A percentile compares a stretch with the other conserved stretches of the same genome.
phyloP scores from a whole-genome alignment of 2,113 vertebrate genomes.

The Mionectes macconnelli region DNA sequence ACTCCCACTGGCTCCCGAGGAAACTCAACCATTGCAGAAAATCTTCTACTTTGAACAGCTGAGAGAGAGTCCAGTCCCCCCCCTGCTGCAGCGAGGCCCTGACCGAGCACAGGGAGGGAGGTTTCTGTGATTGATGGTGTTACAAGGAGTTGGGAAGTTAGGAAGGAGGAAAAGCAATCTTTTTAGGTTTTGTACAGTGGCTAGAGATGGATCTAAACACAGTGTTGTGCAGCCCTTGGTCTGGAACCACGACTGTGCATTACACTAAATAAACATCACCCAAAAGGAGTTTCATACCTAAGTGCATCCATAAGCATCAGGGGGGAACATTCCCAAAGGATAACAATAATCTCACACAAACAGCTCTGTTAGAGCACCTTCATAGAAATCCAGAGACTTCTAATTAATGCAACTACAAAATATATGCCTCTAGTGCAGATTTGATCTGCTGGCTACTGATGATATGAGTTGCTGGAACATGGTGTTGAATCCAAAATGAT shows the following conservation, averaged over 20 bases:
- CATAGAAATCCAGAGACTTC: neutral
- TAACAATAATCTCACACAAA: neutral
- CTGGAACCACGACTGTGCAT: neutral
- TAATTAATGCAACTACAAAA: neutral
- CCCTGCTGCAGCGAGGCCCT: neutral
- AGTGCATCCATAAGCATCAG: neutral
- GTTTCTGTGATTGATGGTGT: neutral
- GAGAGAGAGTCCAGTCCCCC: neutral
- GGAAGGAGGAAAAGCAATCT: neutral
- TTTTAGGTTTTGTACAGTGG: neutral
- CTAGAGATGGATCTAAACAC: neutral
- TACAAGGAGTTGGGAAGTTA: neutral
- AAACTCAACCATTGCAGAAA: neutral
- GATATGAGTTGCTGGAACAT: neutral
- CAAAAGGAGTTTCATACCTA: neutral
- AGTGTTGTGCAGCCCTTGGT: neutral
- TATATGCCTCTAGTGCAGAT: fast-evolving
- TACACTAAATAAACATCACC: neutral
- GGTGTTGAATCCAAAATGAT: neutral
- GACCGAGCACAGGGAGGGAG: fast-evolving
- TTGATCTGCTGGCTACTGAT: neutral
- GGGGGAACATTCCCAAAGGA: neutral
- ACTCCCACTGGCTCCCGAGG: neutral
- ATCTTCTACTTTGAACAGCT: neutral
- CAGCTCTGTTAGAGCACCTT: neutral